phyloP scores from a whole-genome alignment of 1,140 invertebrate genomes.

The Sitophilus oryzae region DNA sequence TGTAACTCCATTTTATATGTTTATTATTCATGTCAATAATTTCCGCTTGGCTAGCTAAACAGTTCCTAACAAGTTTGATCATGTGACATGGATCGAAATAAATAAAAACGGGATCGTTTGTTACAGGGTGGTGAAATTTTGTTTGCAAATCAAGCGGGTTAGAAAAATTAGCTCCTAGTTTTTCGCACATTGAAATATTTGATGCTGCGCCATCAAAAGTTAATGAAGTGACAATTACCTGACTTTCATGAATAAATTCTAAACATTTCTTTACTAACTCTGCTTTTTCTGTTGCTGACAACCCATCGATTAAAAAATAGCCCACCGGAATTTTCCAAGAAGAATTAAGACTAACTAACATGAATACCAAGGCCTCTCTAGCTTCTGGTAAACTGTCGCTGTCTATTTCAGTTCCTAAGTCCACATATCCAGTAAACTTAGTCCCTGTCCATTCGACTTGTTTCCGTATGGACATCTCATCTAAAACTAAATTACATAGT shows the following conservation, averaged over 20 bases:
- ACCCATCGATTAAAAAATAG: slow-evolving; percentile 39
- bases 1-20: slow-evolving; percentile 24
- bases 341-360: slow-evolving; percentile 35
- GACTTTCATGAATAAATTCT: slow-evolving; percentile 29
- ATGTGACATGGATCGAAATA: slow-evolving; percentile 20
- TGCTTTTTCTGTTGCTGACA: slow-evolving; percentile 27
- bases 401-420: slow-evolving; percentile 31
- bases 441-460: slow-evolving; percentile 32
- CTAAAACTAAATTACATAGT: slow-evolving; percentile 31
- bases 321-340: no score
- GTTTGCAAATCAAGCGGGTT: slow-evolving; percentile 28
- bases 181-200: slow-evolving; percentile 33
- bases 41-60: slow-evolving; percentile 7
- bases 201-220: slow-evolving; percentile 29
- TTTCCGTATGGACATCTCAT: slow-evolving; percentile 38
- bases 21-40: slow-evolving; percentile 1
- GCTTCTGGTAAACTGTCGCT: slow-evolving; percentile 28
- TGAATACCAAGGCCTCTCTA: slow-evolving; percentile 36
- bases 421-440: slow-evolving; percentile 29
- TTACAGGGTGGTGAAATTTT: slow-evolving; percentile 12
- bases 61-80: slow-evolving; percentile 23
- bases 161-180: slow-evolving; percentile 28
- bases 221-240: slow-evolving; percentile 29
- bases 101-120: slow-evolving; percentile 14
- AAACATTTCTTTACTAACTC: slow-evolving; percentile 30